These are phyloP conservation scores for Drosophila siamana DNA, from an alignment of 2,888 invertebrate species.

Conservation along the genomic window DNA sequence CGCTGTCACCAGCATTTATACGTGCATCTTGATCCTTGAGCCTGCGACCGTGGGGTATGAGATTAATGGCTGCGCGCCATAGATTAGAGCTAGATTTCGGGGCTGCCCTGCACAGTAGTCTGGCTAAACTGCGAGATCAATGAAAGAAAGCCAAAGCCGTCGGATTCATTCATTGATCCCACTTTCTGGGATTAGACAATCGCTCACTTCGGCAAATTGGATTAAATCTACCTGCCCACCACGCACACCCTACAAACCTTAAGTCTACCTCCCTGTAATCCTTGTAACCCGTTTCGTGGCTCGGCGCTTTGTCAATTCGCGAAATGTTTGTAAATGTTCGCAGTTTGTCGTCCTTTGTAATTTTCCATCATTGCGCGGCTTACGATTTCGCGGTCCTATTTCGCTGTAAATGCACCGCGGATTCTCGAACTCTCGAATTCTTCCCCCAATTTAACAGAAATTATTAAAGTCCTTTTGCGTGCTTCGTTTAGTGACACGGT, in stretches of 20 bases:
- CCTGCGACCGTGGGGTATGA: constrained; percentile 4
- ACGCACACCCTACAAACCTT: neutral
- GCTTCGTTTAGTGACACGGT: too few species aligned
- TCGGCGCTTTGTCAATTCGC: constrained; percentile 19
- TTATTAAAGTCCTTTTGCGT: neutral
- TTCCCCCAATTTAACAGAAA: neutral
- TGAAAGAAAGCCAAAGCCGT: constrained; percentile 70
- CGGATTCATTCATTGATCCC: constrained; percentile 74
- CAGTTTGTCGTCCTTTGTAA: constrained; percentile 6
- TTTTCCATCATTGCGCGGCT: constrained; percentile 1
- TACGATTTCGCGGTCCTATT: neutral
- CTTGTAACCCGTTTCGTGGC: constrained; percentile 2
- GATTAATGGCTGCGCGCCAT: constrained; percentile 18
- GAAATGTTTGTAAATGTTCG: constrained; percentile 54
- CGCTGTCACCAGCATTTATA: constrained; percentile 38
- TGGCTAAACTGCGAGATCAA: constrained; percentile 50
- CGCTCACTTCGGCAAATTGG: constrained; percentile 51
- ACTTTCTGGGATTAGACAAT: constrained; percentile 53
- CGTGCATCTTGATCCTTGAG: neutral
- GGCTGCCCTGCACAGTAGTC: constrained; percentile 1
- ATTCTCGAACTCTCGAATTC: neutral
- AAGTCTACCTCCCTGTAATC: neutral
- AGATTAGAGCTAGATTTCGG: constrained; percentile 33
- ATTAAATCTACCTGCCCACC: constrained; percentile 62
- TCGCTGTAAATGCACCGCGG: neutral